A percentile compares a stretch with the other conserved stretches of the same genome.
Evolutionary conservation across 2,888 invertebrate genomes (phyloP).

Genomic region (Synanthedon formicaeformis): DNA sequence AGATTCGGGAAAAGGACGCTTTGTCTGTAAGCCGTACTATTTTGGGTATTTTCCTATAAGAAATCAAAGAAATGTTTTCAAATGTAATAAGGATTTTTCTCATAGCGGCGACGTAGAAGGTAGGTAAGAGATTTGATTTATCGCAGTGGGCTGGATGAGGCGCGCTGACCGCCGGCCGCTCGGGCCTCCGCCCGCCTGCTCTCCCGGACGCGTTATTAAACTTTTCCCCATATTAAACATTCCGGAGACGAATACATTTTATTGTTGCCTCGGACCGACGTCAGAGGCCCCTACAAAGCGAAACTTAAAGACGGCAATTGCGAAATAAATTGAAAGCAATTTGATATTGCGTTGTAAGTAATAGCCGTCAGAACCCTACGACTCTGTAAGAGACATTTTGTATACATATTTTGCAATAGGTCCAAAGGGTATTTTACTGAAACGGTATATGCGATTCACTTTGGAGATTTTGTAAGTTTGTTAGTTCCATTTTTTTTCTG

Average conservation of each 20-base stretch:
- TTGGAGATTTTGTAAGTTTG: conserved; percentile 14
- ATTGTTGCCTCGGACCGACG: conserved; percentile 70
- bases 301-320: conserved; percentile 72
- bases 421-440: conserved; percentile 37
- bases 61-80: conserved; percentile 42
- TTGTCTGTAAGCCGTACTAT: background rate
- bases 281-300: conserved; percentile 70
- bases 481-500: background rate
- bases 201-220: conserved; percentile 70
- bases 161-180: conserved; percentile 43
- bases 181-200: conserved; percentile 26
- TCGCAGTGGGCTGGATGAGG: conserved; percentile 51
- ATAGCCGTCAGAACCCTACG: conserved; percentile 62
- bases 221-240: conserved; percentile 73
- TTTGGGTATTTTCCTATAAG: background rate
- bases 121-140: conserved; percentile 70
- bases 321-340: conserved; percentile 72
- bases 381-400: conserved; percentile 56
- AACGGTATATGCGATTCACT: conserved; percentile 2
- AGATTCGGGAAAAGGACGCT: background rate
- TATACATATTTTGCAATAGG: conserved; percentile 43
- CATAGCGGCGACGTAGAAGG: conserved; percentile 51
- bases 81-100: conserved; percentile 65
- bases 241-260: conserved; percentile 73
- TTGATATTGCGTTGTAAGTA: conserved; percentile 71